These are phyloP conservation scores for Megastigmus dorsalis DNA, from an alignment of 2,888 invertebrate species.

Conservation along the genomic window DNA sequence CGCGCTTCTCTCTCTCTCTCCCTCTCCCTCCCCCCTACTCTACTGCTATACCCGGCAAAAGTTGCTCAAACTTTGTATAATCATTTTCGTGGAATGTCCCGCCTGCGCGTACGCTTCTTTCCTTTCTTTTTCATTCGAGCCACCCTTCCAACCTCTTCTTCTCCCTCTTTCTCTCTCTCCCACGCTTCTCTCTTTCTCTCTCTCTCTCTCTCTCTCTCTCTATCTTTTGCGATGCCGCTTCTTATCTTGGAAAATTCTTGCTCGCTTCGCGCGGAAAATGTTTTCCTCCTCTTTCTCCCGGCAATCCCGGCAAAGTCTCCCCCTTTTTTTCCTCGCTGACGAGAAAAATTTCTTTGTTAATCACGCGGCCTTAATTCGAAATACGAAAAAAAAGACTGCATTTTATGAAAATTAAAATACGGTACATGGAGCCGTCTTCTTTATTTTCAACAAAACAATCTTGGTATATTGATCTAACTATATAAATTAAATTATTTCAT, in stretches of 20 bases:
- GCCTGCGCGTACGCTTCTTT: constrained; percentile 54
- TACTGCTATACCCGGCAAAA: constrained; percentile 61
- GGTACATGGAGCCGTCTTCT: no score
- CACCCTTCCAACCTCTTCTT: constrained; percentile 16
- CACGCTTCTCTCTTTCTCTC: constrained; percentile 29
- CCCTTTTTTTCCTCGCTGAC: constrained; percentile 14
- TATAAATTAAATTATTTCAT: no score
- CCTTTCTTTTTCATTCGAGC: constrained; percentile 40
- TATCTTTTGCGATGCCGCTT: constrained; percentile 21
- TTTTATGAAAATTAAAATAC: constrained; percentile 16
- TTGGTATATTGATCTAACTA: no score
- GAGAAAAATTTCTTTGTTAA: constrained; percentile 35
- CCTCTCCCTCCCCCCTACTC: constrained; percentile 34
- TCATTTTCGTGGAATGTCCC: constrained; percentile 69
- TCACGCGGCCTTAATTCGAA: constrained; percentile 36
- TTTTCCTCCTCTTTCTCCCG: constrained; percentile 29
- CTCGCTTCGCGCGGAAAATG: constrained; percentile 34
- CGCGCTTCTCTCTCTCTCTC: constrained; percentile 48
- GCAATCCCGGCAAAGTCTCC: constrained; percentile 25
- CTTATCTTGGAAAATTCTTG: constrained; percentile 54
- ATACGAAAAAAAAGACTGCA: constrained; percentile 1
- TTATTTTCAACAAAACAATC: no score
- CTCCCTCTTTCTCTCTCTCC: constrained; percentile 42
- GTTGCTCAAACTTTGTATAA: constrained; percentile 69
- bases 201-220: background rate